These are phyloP conservation scores for Dromococcyx pavoninus DNA, from an alignment of 2,797 vertebrate species.

Conservation along the genomic window DNA sequence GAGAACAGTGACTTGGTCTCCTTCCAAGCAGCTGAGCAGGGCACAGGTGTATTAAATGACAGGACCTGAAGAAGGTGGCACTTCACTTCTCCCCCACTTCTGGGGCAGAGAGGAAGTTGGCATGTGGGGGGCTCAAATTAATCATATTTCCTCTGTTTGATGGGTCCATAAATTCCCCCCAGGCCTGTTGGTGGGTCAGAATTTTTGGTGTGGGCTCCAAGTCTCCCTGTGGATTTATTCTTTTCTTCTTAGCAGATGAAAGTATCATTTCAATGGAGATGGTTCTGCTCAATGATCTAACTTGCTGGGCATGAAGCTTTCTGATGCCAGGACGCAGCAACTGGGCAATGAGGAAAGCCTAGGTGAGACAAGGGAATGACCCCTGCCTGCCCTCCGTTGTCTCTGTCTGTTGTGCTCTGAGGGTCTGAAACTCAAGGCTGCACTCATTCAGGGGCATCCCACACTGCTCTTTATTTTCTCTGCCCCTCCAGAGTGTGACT, in stretches of 20 bases:
- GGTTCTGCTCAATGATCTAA: not conserved
- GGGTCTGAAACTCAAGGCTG: not conserved
- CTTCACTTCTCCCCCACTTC: not conserved
- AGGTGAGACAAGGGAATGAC: rapidly evolving
- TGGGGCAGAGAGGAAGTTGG: not conserved
- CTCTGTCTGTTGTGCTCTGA: rapidly evolving
- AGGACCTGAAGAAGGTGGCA: not conserved
- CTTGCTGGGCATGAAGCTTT: rapidly evolving
- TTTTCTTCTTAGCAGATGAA: not conserved
- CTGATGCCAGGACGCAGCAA: not conserved
- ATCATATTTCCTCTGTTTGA: not conserved
- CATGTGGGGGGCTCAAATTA: rapidly evolving
- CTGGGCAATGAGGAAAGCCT: not conserved
- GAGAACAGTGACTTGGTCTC: not conserved
- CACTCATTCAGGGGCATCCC: not conserved
- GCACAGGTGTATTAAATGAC: not conserved
- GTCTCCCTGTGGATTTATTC: not conserved
- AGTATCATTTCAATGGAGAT: not conserved
- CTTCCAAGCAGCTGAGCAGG: not conserved
- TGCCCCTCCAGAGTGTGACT: not conserved
- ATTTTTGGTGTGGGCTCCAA: not conserved
- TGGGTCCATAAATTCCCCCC: not conserved
- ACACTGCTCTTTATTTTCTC: not conserved
- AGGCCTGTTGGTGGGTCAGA: not conserved
- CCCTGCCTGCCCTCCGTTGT: rapidly evolving